Conservation (phyloP, 2,113 vertebrate genomes). For the Gymnorhina tibicen region DNA sequence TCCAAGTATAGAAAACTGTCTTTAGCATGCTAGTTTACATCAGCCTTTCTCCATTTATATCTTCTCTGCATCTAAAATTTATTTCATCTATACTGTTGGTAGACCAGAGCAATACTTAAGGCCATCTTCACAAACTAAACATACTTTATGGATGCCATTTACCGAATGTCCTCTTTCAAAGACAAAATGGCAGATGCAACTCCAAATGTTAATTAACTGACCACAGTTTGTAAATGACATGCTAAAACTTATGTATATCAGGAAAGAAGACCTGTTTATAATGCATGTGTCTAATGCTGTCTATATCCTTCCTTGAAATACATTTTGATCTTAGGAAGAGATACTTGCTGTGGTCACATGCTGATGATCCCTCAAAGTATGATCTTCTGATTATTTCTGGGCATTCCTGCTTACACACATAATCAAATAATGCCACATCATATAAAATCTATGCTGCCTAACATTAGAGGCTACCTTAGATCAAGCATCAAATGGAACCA, state of each 20-base stretch:
- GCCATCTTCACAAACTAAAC: background rate
- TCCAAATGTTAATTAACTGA: background rate
- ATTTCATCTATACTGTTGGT: background rate
- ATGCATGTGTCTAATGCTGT: background rate
- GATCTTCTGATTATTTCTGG: background rate
- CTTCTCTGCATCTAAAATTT: background rate
- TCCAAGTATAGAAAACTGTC: background rate
- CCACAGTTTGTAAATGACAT: background rate
- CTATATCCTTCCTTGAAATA: background rate
- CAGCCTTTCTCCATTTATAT: background rate
- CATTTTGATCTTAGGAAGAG: background rate
- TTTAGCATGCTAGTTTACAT: background rate
- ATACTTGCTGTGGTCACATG: background rate
- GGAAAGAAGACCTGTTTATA: background rate
- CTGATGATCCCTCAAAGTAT: background rate
- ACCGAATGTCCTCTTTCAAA: background rate
- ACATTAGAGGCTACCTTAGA: background rate
- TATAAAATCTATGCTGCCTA: background rate
- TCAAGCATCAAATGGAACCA: background rate
- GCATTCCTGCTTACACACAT: background rate
- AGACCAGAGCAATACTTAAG: background rate
- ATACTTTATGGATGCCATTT: background rate
- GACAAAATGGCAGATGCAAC: background rate
- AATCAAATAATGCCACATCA: background rate
- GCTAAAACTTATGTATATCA: background rate